These are phyloP conservation scores for Mesoligia furuncula DNA, from an alignment of 2,888 invertebrate species.

Conservation along the genomic window DNA sequence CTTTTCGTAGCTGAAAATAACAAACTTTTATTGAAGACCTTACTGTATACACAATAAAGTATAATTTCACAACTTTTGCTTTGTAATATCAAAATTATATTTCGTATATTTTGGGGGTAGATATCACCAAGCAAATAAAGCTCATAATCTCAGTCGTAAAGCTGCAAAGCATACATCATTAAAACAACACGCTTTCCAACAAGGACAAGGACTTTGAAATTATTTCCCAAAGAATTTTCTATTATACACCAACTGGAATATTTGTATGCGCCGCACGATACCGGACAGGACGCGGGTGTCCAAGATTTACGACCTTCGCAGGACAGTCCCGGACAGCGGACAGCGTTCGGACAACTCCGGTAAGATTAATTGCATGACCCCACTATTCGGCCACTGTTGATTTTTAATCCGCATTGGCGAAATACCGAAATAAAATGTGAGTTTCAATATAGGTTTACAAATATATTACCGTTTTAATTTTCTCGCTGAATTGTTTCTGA, in stretches of 20 bases:
- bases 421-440: slow-evolving; percentile 71
- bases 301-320: slow-evolving; percentile 79
- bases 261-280: slow-evolving; percentile 82
- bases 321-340: slow-evolving; percentile 77
- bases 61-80: neutral
- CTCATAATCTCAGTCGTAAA: neutral
- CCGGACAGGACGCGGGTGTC: slow-evolving; percentile 79
- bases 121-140: neutral
- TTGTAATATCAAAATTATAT: neutral
- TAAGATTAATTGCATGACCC: slow-evolving; percentile 83
- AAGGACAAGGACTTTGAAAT: slow-evolving; percentile 70
- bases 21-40: neutral
- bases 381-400: slow-evolving; percentile 79
- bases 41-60: neutral
- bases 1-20: neutral
- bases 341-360: slow-evolving; percentile 78
- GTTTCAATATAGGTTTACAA: slow-evolving; percentile 58
- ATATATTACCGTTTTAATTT: slow-evolving; percentile 54
- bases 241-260: slow-evolving; percentile 73
- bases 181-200: slow-evolving; percentile 46
- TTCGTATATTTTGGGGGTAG: neutral
- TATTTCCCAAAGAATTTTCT: slow-evolving; percentile 75
- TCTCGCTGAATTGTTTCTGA: slow-evolving; percentile 39
- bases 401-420: slow-evolving; percentile 78
- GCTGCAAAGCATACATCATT: slow-evolving; percentile 1